Evolutionary conservation across 2,888 invertebrate genomes (phyloP), one percentile per base, ranked within the genome.

Genomic region (Drosophila testacea): DNA sequence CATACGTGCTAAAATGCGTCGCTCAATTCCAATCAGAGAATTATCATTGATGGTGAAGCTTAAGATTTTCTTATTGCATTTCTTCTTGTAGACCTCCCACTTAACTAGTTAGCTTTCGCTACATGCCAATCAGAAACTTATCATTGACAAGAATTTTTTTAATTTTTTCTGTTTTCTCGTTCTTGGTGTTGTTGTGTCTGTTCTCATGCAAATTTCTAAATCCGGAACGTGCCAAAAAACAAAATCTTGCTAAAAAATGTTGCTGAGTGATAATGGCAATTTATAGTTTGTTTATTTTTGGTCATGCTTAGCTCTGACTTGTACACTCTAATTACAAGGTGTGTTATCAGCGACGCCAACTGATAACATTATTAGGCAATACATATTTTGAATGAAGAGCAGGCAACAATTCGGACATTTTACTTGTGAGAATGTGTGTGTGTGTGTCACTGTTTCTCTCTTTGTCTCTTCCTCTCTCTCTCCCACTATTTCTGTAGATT

Each of bases 361-460:
- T 70, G 76, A 79, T 77, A 79, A 75, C 59, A 48, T 10, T 62
- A 60, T 78, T 69, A 75, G 63, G 75, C 70, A 79, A 77, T 48
- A 69, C 39, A 36, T 44, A 59, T 51, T 79, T 69, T 55, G 47
- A 65, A 74, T 83, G 73, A 73, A 72, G 52, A 41, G 44, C 46
- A 72, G 10, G 65, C 54, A 62, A 59, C 51, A 66, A 63, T 65
- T 80, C 28, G 38, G 32, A 69, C 44, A 30, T 16, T 30, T 34
- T 41, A 9, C 39, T 7, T 11, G 9, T 30, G 9, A 51, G 46
- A 52, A 38, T 62, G 16, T 34, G n/a, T 68, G 44, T 57, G 42
- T 62, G 16, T 34, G 16, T 68, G 44, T 39, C 11, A 2, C 47
- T 38, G 16, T n/a, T 16, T 22, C n/a, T 48, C 36, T 48, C 50